These are phyloP conservation scores for Lumbricus terrestris DNA, from an alignment of 2,888 invertebrate genomes.

Conservation along the genomic window DNA sequence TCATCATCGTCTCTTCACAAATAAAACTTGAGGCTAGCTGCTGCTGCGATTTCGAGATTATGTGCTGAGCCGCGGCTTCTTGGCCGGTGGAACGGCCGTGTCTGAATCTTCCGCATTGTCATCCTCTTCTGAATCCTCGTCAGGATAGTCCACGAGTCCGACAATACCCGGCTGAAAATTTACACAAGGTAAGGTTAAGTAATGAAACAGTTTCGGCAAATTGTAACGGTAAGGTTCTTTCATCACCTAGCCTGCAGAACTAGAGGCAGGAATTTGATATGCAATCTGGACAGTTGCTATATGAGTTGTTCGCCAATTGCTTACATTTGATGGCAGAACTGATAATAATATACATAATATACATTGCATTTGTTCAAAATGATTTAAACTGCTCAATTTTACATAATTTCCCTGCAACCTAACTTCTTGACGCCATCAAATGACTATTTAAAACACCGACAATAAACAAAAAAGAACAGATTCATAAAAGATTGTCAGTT, in stretches of 20 bases:
- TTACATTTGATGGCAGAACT: too few species aligned
- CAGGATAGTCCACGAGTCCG: slow-evolving; percentile 83
- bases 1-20: background rate
- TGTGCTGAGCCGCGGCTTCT: slow-evolving; percentile 23
- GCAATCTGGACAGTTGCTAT: too few species aligned
- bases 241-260: background rate
- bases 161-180: slow-evolving; percentile 51
- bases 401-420: too few species aligned
- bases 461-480: too few species aligned
- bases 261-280: too few species aligned
- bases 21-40: background rate
- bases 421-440: too few species aligned
- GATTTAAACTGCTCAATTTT: too few species aligned
- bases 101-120: slow-evolving; percentile 39
- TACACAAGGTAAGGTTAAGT: slow-evolving; percentile 4
- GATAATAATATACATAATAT: too few species aligned
- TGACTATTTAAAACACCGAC: too few species aligned
- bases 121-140: slow-evolving; percentile 89
- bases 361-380: too few species aligned
- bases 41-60: slow-evolving; percentile 10
- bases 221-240: background rate
- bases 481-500: background rate
- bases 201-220: background rate
- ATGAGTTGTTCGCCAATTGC: too few species aligned
- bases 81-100: slow-evolving; percentile 16